These are phyloP conservation scores for Chelonoidis abingdonii DNA, from an alignment of 2,113 vertebrate species.

Conservation along the genomic window DNA sequence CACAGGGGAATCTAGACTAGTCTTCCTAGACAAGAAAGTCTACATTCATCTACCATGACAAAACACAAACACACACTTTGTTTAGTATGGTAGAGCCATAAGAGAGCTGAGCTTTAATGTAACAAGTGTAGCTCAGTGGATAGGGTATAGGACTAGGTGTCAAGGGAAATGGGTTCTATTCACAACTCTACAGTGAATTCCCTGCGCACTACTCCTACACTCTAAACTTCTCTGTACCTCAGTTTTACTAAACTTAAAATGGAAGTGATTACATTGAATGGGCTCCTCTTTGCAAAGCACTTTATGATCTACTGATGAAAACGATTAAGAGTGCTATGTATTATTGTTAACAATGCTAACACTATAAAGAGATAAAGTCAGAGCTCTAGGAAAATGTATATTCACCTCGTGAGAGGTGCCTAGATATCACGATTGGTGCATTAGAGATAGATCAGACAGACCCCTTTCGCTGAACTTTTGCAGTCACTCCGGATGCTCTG, in stretches of 20 bases:
- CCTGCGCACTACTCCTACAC: not conserved
- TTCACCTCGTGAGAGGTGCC: not conserved
- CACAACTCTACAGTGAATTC: conserved; percentile 31
- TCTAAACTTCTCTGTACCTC: conserved; percentile 1
- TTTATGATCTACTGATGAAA: not conserved
- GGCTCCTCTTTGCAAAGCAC: not conserved
- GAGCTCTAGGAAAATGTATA: not conserved
- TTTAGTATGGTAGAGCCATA: conserved; percentile 55
- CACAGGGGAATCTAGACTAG: conserved; percentile 27
- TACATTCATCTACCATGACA: not conserved
- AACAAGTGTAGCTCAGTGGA: conserved; percentile 51
- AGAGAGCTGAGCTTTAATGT: conserved; percentile 57
- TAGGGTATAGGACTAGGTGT: conserved; percentile 30
- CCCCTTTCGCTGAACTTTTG: not conserved
- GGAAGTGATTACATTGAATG: conserved; percentile 49
- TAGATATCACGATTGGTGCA: not conserved
- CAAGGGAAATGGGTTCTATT: not conserved
- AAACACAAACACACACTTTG: conserved; percentile 34
- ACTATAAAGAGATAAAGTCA: conserved; percentile 30
- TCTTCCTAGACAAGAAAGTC: conserved; percentile 45
- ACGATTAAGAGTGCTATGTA: not conserved
- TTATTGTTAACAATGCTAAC: not conserved
- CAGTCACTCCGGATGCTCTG: not conserved
- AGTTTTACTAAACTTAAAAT: conserved; percentile 36
- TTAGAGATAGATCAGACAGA: not conserved